Base-by-base conservation (phyloP, 2,113 vertebrate genomes). In the Catharus bicknelli region DNA sequence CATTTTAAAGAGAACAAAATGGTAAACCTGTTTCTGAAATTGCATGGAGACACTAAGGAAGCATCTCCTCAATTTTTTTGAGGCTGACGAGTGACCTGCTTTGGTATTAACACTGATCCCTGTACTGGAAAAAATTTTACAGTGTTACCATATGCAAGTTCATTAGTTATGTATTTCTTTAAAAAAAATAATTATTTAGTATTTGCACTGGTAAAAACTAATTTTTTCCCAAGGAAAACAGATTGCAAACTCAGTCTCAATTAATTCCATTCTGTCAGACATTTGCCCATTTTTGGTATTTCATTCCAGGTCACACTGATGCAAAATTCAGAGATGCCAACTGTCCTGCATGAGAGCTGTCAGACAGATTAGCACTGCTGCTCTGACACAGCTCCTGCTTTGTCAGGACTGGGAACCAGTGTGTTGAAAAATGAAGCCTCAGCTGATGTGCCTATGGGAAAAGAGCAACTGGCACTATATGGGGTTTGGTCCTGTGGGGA, bases 291-390 rank as follows among this genome's bases (percentile, higher is more conserved):
- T 96, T 96, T 93, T 90, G 75, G 93, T 96, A 58, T 78, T 96
- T 84, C 79, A 50, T 95, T 96, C 77, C 91, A 95, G 94, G 94
- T 96, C 96, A 96, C 5, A 34, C 78, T 96, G 94, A 96, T 96
- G 95, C 91, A 97, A 96, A 97, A 97, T 96, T 97, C 93, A 97
- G 90, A 91, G 80, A 72, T 75, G 93, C 95, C 96, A 97, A 97
- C 94, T 96, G 97, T 97, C 96, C 94, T 89, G 87, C 69, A 55
- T 93, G 90, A 94, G 80, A 93, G 54, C 95, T 95, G 97, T 96
- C 97, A 97, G 83, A 74, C 62, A 94, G 93, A 97, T 97, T 93
- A 95, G 78, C 61, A 32, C 36, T 91, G 20, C 55, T 78, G 72
- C 70, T 20, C 83, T 92, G 86, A 97, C 48, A 61, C 50, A 88